A percentile compares a stretch with the other conserved stretches of the same genome.
Evolutionary conservation across 2,888 invertebrate genomes (phyloP).

Genomic region (Sarcophaga caerulescens): DNA sequence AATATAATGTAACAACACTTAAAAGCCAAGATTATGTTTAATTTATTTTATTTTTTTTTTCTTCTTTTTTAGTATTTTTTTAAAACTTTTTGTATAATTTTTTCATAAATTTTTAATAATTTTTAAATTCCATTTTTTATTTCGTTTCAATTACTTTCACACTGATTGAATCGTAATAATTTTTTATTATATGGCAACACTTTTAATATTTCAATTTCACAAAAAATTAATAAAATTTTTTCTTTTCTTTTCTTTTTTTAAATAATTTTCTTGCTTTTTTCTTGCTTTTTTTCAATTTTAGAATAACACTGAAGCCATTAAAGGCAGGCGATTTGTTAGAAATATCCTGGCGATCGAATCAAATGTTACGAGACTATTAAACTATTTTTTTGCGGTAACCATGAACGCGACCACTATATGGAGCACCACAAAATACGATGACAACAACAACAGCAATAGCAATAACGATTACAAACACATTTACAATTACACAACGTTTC

Average conservation of each 20-base stretch:
- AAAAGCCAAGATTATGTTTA: no score
- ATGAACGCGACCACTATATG: constrained; percentile 80
- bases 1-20: no score
- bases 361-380: constrained; percentile 81
- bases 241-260: no score
- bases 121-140: no score
- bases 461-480: constrained; percentile 6
- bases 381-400: constrained; percentile 81
- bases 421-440: constrained; percentile 72
- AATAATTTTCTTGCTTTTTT: background rate
- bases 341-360: constrained; percentile 79
- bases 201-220: background rate
- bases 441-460: constrained; percentile 19
- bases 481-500: background rate
- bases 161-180: no score
- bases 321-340: constrained; percentile 24
- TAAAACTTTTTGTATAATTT: no score
- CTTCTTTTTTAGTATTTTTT: no score
- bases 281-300: constrained; percentile 14
- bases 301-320: constrained; percentile 39
- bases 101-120: no score
- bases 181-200: background rate
- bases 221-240: no score
- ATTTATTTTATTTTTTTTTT: no score
- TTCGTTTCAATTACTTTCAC: no score